Conservation (phyloP, 2,113 vertebrate genomes). For the Emberiza fucata region DNA sequence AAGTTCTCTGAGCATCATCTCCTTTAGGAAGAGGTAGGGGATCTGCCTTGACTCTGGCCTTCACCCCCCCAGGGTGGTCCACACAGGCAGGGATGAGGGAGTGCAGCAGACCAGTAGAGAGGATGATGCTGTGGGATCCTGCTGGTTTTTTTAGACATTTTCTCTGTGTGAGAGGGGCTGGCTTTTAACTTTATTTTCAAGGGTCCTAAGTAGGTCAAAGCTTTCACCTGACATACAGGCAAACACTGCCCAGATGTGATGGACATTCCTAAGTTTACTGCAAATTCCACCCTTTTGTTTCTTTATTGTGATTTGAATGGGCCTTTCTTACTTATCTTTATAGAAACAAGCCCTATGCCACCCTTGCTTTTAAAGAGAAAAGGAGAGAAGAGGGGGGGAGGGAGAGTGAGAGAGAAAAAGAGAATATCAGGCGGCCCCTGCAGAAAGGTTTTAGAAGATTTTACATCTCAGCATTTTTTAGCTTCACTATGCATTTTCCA, state of each 20-base stretch:
- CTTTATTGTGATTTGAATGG: neutral
- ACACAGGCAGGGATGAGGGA: neutral
- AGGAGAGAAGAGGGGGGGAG: rapidly evolving
- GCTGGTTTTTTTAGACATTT: neutral
- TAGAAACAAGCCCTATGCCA: neutral
- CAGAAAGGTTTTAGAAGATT: slow-evolving; percentile 5
- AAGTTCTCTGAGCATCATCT: neutral
- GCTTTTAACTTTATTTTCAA: neutral
- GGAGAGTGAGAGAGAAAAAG: neutral
- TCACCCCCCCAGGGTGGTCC: neutral
- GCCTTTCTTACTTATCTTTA: neutral
- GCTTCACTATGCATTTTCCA: neutral
- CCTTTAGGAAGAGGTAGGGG: neutral
- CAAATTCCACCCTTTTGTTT: neutral
- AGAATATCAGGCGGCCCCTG: neutral
- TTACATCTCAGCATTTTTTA: slow-evolving; percentile 27
- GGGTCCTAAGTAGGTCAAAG: neutral
- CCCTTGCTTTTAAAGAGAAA: neutral
- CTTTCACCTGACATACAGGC: neutral
- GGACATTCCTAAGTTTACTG: neutral
- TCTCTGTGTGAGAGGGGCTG: rapidly evolving
- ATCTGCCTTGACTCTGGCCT: neutral
- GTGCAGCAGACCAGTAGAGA: neutral
- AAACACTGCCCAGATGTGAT: neutral
- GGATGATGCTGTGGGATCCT: rapidly evolving